These are phyloP conservation scores for Halichoerus grypus DNA, from an alignment of 2,113 vertebrate genomes.

Conservation along the genomic window DNA sequence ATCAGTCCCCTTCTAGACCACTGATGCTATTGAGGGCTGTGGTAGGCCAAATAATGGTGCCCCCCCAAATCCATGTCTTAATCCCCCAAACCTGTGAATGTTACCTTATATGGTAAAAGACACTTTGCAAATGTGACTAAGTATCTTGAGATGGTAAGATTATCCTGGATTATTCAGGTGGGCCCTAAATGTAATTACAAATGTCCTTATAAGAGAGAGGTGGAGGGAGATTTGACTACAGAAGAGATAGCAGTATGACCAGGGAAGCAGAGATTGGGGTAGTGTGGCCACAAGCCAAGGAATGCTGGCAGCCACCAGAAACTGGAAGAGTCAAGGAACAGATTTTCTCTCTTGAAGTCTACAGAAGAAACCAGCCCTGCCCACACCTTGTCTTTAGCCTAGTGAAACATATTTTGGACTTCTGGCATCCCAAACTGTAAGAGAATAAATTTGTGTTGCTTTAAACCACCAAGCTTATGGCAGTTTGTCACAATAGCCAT, in stretches of 20 bases:
- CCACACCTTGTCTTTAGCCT: not conserved
- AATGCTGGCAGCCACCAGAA: not conserved
- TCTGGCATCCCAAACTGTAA: not conserved
- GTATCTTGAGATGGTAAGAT: conserved; percentile 19
- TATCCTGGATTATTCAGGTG: not conserved
- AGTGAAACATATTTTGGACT: conserved; percentile 1
- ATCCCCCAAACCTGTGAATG: not conserved
- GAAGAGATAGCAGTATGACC: not conserved
- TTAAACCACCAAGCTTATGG: not conserved
- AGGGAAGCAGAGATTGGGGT: not conserved
- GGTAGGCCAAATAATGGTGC: not conserved
- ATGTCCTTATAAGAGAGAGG: not conserved
- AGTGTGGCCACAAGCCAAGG: not conserved
- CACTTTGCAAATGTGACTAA: not conserved
- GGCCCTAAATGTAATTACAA: not conserved
- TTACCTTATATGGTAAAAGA: not conserved
- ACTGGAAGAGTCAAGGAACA: not conserved
- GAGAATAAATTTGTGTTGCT: not conserved
- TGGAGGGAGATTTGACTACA: conserved; percentile 4
- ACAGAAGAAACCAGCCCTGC: not conserved
- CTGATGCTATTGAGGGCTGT: not conserved
- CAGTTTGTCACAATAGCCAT: not conserved
- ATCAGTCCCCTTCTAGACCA: not conserved
- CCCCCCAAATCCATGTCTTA: not conserved
- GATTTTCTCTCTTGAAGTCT: not conserved